Percentiles rank a stretch among this genome's conserved stretches.
Conservation (phyloP, 2,797 vertebrate genomes). For the Momotus momota region DNA sequence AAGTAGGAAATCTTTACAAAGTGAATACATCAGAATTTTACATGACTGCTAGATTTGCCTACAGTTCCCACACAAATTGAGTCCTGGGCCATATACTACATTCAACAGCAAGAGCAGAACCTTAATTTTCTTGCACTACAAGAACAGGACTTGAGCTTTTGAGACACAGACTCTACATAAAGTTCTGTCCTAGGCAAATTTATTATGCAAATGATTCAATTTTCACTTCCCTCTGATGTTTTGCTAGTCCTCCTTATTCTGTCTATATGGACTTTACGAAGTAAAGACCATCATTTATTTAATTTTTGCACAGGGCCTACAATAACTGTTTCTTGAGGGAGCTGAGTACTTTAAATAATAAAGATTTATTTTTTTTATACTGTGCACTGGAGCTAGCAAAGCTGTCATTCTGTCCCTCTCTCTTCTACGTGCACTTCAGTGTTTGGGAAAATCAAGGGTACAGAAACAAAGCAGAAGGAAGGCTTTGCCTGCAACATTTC, state of each 20-base stretch:
- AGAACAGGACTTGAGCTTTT: background rate
- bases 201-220: background rate
- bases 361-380: background rate
- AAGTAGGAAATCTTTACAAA: background rate
- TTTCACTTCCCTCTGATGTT: background rate
- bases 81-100: background rate
- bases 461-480: background rate
- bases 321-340: background rate
- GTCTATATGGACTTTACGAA: background rate
- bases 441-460: background rate
- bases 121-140: background rate
- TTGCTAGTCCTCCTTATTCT: background rate
- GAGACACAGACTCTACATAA: background rate
- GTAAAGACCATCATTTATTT: background rate
- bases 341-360: background rate
- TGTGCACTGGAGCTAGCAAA: background rate
- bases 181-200: background rate
- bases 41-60: background rate
- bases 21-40: background rate
- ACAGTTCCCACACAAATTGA: background rate
- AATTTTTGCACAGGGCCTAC: background rate
- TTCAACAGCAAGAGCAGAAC: background rate
- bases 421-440: background rate
- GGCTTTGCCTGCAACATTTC: background rate
- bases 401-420: background rate